A percentile compares a stretch with the other conserved stretches of the same genome.
Evolutionary conservation across 2,113 vertebrate species (phyloP).

Genomic region (Jacana jacana): DNA sequence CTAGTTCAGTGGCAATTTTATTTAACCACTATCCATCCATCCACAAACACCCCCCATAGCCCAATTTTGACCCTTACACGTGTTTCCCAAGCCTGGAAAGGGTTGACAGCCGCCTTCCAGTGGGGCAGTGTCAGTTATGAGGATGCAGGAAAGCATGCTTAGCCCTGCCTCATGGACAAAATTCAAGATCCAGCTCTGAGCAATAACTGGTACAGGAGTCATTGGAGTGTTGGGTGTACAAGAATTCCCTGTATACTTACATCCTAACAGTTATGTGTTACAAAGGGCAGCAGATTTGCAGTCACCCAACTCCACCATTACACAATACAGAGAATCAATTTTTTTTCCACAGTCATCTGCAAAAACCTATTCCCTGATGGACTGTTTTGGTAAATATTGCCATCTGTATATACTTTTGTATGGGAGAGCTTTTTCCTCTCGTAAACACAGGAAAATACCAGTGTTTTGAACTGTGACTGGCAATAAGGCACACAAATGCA

Average conservation of each 20-base stretch:
- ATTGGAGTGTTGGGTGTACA: not conserved
- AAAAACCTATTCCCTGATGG: not conserved
- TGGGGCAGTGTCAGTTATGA: not conserved
- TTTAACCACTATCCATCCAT: not conserved
- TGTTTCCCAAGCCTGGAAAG: not conserved
- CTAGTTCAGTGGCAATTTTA: not conserved
- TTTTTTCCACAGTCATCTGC: not conserved
- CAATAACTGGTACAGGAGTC: slow-evolving; percentile 3
- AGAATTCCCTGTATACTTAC: not conserved
- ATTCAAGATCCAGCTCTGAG: not conserved
- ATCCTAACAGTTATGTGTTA: not conserved
- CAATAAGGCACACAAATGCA: not conserved
- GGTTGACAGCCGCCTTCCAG: not conserved
- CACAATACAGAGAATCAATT: not conserved
- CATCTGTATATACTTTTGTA: not conserved
- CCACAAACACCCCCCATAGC: not conserved
- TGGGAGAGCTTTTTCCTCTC: not conserved
- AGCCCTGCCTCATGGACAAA: not conserved
- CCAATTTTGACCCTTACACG: not conserved
- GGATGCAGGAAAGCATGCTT: not conserved
- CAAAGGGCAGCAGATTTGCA: not conserved
- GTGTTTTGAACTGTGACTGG: not conserved
- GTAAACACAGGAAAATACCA: not conserved
- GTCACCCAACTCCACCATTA: not conserved
- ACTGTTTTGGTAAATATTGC: not conserved